Evolutionary conservation across 1,140 invertebrate genomes (phyloP).

Genomic region (Nymphalis io): DNA sequence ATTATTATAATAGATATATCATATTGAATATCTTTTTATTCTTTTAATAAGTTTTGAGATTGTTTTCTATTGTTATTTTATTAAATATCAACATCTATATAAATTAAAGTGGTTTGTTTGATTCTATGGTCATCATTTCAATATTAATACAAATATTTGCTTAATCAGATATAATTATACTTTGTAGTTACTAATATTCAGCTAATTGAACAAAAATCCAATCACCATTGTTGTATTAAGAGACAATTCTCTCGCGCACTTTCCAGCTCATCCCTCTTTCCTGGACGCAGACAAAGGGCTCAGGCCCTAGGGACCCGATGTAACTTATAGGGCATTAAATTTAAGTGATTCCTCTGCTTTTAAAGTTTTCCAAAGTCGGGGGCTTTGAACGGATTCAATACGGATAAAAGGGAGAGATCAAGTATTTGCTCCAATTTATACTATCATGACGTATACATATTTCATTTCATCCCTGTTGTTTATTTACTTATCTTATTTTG

Average conservation of each 20-base stretch:
- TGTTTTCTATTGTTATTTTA: too few relatives aligned
- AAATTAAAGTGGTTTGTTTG: too few relatives aligned
- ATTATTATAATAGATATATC: too few relatives aligned
- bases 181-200: not conserved
- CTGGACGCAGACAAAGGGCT: conserved; percentile 60
- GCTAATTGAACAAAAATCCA: conserved; percentile 16
- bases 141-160: too few relatives aligned
- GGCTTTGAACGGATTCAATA: conserved; percentile 42
- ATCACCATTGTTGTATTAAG: conserved; percentile 36
- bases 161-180: too few relatives aligned
- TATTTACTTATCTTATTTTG: conserved; percentile 9
- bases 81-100: too few relatives aligned
- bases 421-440: conserved; percentile 23
- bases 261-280: conserved; percentile 55
- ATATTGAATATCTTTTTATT: too few relatives aligned
- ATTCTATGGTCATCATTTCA: too few relatives aligned
- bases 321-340: conserved; percentile 75
- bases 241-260: conserved; percentile 61
- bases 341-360: conserved; percentile 73
- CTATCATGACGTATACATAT: conserved; percentile 8
- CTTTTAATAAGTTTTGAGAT: too few relatives aligned
- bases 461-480: conserved; percentile 7
- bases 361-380: conserved; percentile 59
- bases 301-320: conserved; percentile 46
- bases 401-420: conserved; percentile 26